Evolutionary conservation across 2,797 vertebrate genomes (phyloP), one percentile per base, ranked within the genome.

Genomic region (Takifugu ocellatus): DNA sequence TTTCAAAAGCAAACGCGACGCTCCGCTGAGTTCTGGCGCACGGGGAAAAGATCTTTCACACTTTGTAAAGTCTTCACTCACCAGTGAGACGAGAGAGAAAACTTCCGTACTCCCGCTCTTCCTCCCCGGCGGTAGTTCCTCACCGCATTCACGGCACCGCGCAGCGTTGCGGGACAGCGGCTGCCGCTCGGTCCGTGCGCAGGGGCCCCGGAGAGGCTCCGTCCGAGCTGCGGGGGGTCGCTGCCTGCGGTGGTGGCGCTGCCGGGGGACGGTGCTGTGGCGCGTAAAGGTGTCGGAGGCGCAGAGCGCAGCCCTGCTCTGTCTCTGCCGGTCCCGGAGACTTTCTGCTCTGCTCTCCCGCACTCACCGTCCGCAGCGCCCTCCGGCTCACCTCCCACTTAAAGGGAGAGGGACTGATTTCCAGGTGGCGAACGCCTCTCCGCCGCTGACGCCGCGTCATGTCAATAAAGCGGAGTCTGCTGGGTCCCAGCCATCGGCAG

Each of bases 361-460:
- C 86, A 74, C 79, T 84, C 82, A 68, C 74, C 52, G 78, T 63
- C 57, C 66, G 49, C 74, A n/a, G 72, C 73, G 75, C 81, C 64
- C 78, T 71, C 66, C 74, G 75, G 78, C 83, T 90, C 88, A 87
- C 90, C 90, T 91, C 91, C 91, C 91, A 83, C 90, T 92, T 92
- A 92, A 92, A 92, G 91, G 87, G 88, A 89, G 85, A 90, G 90
- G 58, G 80, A 66, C 84, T 33, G 66, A 61, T 83, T 83, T 88
- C 70, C 81, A 86, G 79, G 68, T 84, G 66, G 66, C 39, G 55
- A 46, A 5, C 8, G 12, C 3, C 36, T 39, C 36, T 39, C 12
- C 0, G 12, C 36, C 12, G 3, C 36, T 14, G 36, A 39, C 12
- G 36, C 9, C 36, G 11, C 2, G 36, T 2, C 36, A 5, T 14